These are phyloP conservation scores for Thyatira batis DNA, from an alignment of 2,888 invertebrate species.

Conservation along the genomic window DNA sequence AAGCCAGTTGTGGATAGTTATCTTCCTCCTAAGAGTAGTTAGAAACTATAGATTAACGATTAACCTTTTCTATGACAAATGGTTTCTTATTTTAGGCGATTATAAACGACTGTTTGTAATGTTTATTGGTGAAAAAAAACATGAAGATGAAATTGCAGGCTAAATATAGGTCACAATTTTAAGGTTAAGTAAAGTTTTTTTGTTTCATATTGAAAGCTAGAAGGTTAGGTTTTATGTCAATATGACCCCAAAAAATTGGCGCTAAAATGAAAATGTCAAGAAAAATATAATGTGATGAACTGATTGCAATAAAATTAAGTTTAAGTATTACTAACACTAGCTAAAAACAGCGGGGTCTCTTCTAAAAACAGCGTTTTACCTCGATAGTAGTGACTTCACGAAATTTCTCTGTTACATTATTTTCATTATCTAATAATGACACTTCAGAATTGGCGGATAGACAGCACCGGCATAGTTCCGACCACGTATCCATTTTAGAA, in stretches of 20 bases:
- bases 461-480: constrained; percentile 75
- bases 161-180: not conserved
- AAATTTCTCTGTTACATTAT: constrained; percentile 64
- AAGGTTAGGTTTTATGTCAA: constrained; percentile 32
- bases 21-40: too few relatives aligned
- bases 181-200: not conserved
- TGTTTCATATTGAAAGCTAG: not conserved
- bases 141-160: not conserved
- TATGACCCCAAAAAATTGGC: constrained; percentile 5
- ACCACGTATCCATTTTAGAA: constrained; percentile 73
- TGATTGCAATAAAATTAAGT: constrained; percentile 14
- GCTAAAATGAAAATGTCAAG: not conserved
- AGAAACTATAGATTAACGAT: too few relatives aligned
- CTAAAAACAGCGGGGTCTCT: constrained; percentile 5
- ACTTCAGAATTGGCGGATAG: constrained; percentile 68
- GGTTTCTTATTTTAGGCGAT: not conserved
- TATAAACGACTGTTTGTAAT: not conserved
- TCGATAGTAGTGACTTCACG: constrained; percentile 67
- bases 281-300: not conserved
- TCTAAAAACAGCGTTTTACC: constrained; percentile 39
- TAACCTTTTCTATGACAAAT: not conserved
- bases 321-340: not conserved
- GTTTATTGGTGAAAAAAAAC: not conserved
- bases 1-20: too few relatives aligned
- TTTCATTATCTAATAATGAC: constrained; percentile 62